phyloP scores from a whole-genome alignment of 2,888 invertebrate genomes.

The Harpalus rufipes region DNA sequence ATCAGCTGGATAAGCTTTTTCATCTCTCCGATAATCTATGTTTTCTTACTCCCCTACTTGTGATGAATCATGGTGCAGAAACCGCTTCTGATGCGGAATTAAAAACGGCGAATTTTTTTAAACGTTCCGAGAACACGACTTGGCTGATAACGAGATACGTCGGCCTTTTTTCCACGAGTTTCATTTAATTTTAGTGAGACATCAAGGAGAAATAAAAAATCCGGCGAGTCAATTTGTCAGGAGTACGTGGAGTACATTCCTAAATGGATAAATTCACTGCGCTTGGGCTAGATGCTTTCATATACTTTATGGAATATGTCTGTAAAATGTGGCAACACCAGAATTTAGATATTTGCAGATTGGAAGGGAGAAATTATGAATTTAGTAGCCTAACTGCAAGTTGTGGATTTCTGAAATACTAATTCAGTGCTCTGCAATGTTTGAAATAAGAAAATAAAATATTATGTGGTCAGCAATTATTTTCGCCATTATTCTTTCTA shows the following conservation, averaged over 20 bases:
- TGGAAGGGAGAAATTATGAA: background rate
- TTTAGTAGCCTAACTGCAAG: background rate
- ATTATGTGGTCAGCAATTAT: no score
- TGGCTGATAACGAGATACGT: constrained; percentile 58
- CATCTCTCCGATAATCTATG: constrained; percentile 41
- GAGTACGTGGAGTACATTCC: constrained; percentile 49
- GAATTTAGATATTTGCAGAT: constrained; percentile 10
- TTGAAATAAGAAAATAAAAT: no score
- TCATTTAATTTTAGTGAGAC: constrained; percentile 65
- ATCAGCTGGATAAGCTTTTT: constrained; percentile 40
- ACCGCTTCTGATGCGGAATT: constrained; percentile 31
- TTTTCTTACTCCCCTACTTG: constrained; percentile 35
- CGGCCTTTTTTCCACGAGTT: constrained; percentile 59
- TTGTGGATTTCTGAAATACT: background rate
- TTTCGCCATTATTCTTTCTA: no score
- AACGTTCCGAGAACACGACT: constrained; percentile 53
- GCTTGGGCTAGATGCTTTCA: constrained; percentile 3
- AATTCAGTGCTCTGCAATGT: no score
- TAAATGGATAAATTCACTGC: constrained; percentile 47
- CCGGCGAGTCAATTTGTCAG: constrained; percentile 57
- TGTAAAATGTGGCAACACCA: background rate
- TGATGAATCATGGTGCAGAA: constrained; percentile 59
- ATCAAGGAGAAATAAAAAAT: constrained; percentile 57
- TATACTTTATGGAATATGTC: constrained; percentile 45
- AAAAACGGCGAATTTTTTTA: constrained; percentile 43